These are phyloP conservation scores for Podiceps cristatus DNA, from an alignment of 2,113 vertebrate species.

Conservation along the genomic window DNA sequence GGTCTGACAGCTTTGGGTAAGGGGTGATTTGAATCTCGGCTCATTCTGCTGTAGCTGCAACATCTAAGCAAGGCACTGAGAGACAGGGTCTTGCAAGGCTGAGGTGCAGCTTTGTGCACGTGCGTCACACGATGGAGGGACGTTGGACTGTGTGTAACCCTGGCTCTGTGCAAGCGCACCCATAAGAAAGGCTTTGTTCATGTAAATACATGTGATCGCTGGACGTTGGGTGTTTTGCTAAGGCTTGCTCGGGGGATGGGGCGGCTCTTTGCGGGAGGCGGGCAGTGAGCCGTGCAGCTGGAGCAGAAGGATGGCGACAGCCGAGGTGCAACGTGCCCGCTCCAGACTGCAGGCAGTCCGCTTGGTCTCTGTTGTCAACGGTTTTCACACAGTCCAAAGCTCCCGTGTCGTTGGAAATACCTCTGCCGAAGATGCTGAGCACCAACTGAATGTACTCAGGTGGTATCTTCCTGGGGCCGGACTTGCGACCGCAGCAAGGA, in stretches of 20 bases:
- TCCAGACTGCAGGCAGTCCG: background rate
- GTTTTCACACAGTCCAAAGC: background rate
- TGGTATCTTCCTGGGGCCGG: background rate
- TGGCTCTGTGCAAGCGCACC: background rate
- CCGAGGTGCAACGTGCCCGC: fast-evolving
- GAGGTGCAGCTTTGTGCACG: background rate
- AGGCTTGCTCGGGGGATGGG: background rate
- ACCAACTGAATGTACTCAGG: fast-evolving
- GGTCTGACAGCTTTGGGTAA: background rate
- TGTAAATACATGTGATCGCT: fast-evolving
- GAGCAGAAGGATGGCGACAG: background rate
- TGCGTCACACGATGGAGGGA: fast-evolving
- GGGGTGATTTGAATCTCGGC: background rate
- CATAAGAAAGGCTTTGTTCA: background rate
- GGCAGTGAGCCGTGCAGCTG: background rate
- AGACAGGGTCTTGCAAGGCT: background rate
- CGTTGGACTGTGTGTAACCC: background rate
- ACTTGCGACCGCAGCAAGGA: background rate
- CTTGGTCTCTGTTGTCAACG: fast-evolving
- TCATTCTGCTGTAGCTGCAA: background rate
- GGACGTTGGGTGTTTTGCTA: background rate
- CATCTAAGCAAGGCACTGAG: background rate
- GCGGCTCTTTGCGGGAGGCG: fast-evolving
- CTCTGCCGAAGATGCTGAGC: background rate
- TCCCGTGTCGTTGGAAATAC: background rate